phyloP scores from a whole-genome alignment of 2,888 invertebrate genomes.

The Conomelus anceps region DNA sequence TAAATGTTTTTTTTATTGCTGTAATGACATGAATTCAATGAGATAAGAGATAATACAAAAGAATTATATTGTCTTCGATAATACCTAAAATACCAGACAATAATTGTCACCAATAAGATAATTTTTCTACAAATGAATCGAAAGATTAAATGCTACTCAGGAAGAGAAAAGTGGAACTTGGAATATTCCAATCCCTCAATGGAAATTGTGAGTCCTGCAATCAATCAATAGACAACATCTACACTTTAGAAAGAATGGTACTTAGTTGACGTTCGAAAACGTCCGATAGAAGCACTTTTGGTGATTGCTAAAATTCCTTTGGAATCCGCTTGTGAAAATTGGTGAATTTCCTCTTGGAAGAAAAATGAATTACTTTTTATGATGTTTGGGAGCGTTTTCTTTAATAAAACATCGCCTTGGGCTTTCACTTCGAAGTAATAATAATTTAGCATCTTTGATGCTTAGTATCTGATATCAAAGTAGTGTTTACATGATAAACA shows the following conservation, averaged over 20 bases:
- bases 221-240: neutral
- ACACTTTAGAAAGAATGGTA: neutral
- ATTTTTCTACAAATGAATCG: too few relatives aligned
- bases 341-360: neutral
- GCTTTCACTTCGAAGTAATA: neutral
- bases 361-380: neutral
- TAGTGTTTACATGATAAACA: neutral
- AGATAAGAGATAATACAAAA: too few relatives aligned
- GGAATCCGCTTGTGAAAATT: too few relatives aligned
- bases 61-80: too few relatives aligned
- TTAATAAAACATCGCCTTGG: neutral
- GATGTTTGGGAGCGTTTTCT: neutral
- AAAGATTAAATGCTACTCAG: too few relatives aligned
- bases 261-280: neutral
- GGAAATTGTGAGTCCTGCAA: neutral
- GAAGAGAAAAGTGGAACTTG: too few relatives aligned
- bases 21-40: too few relatives aligned
- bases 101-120: too few relatives aligned
- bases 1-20: too few relatives aligned
- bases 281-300: neutral
- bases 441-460: neutral
- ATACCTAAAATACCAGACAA: too few relatives aligned
- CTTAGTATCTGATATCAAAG: neutral
- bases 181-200: too few relatives aligned
- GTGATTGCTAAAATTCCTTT: neutral